Evolutionary conservation across 2,113 vertebrate genomes (phyloP), one percentile per base, ranked within the genome.

Genomic region (Anhinga anhinga): DNA sequence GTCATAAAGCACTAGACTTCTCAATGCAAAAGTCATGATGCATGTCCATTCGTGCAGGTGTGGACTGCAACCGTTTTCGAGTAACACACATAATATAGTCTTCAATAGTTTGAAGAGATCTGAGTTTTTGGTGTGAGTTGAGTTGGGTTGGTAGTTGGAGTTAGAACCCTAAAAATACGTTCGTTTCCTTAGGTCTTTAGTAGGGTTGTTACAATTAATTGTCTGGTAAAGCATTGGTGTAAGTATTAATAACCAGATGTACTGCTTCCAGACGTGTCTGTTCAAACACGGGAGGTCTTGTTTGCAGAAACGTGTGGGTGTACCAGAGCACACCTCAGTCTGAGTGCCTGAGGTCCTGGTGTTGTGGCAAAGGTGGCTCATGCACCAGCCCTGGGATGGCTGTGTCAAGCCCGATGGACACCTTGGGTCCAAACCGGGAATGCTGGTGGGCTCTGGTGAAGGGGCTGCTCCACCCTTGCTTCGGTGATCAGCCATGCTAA

Each of bases 351-450:
- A 50, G 53, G 36, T 66, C 19, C 8, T 44, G 0, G 0, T 67
- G 32, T n/a, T 3, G 3, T 63, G 38, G 59, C 45, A 42, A n/a
- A 81, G 55, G 6, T 32, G 44, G 23, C 49, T 82, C 3, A 2
- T 26, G 15, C 21, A 15, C 16, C 36, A 71, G 44, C 29, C 56
- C 10, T 2, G 2, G 40, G 18, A 27, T 5, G 52, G 29, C 13
- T 36, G 7, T 30, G 14, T 56, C 0, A 3, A 79, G 29, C 47
- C 36, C 1, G 7, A 11, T 0, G 1, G 8, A 21, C 53, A 15
- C n/a, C 20, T 27, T 88, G 20, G 22, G n/a, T 59, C 47, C 44
- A 10, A 76, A 34, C 20, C 0, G 1, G 21, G 62, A 9, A 6
- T 78, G 55, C 53, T 70, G 13, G 25, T 81, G n/a, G 27, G 16